Base-by-base conservation (phyloP, 2,888 invertebrate genomes). In the Pachydiplax longipennis region DNA sequence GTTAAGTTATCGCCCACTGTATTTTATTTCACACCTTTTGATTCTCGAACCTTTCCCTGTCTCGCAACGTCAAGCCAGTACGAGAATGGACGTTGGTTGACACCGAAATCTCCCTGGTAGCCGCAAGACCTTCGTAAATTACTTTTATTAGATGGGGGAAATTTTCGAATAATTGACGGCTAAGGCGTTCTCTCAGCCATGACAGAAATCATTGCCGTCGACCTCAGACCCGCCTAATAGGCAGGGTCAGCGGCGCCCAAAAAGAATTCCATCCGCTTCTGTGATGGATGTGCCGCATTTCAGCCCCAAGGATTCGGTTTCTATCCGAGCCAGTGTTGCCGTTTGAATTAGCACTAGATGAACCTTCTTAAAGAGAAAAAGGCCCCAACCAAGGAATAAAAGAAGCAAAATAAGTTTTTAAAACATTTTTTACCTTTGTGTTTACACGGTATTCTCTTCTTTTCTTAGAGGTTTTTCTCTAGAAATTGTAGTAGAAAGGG, bases 201-300 rank as follows among this genome's bases (percentile, higher is more conserved):
- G 18, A 25, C 18, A 58, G 35, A n/a, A 58, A 83, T 53, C 83
- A 13, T 83, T 58, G 35, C 83, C 12, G 35, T 53, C 53, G 35
- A 83, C 58, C 83, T 58, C 83, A 15, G 53, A 22, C 58, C 35
- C 18, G 3, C 37, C 87, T 87, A 87, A 87, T 87, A 61, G 87
- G 87, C 37, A 65, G 87, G 87, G 87, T 87, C 65, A 65, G 53
- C 61, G 87, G 87, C 83, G 83, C 83, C 83, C 15, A 12, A 22
- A 35, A 61, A 61, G 37, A 40, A 87, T 65, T 25, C 65, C 65
- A 31, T 31, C 25, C 73, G 31, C 73, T 31, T 73, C 18, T 25
- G 22, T 65, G 65, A 65, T 65, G 65, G 22, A 65, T 65, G 65
- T 65, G 6, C 65, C 65, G 10, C 61, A 15, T 18, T 22, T 61